phyloP scores from a whole-genome alignment of 2,797 vertebrate genomes.

The Chelidonichthys spinosus region DNA sequence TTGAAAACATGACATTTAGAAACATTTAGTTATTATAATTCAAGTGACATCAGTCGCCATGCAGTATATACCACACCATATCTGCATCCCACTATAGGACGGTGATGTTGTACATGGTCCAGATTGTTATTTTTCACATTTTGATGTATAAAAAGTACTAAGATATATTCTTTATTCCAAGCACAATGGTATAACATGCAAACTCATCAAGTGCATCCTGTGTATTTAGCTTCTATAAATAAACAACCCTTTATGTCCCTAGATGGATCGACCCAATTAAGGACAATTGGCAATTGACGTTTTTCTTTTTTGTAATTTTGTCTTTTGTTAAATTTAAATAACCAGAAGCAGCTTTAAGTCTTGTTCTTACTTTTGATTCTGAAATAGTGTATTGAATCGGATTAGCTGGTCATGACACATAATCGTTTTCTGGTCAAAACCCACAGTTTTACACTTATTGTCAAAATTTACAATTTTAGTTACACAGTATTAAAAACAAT shows the following conservation, averaged over 20 bases:
- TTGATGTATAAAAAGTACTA: not conserved
- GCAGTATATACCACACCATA: not conserved
- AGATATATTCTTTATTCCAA: not conserved
- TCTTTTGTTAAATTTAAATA: not conserved
- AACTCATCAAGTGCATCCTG: not conserved
- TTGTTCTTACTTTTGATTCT: not conserved
- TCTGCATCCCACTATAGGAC: not conserved
- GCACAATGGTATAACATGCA: not conserved
- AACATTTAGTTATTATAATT: not conserved
- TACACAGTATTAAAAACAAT: slow-evolving; percentile 1
- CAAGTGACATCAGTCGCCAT: not conserved
- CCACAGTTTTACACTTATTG: not conserved
- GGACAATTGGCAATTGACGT: too few species aligned
- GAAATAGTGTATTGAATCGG: not conserved
- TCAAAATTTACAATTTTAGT: not conserved
- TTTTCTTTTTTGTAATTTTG: too few species aligned
- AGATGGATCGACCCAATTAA: not conserved
- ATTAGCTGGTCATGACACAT: not conserved
- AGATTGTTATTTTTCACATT: not conserved
- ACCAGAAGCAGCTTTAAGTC: not conserved
- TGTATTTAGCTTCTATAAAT: slow-evolving; percentile 1
- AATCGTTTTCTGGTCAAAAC: not conserved
- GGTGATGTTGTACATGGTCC: not conserved
- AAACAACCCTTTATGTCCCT: not conserved
- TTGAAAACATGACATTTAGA: not conserved